Evolutionary conservation across 2,888 invertebrate species (phyloP).

Genomic region (Leptopilina myrica): DNA sequence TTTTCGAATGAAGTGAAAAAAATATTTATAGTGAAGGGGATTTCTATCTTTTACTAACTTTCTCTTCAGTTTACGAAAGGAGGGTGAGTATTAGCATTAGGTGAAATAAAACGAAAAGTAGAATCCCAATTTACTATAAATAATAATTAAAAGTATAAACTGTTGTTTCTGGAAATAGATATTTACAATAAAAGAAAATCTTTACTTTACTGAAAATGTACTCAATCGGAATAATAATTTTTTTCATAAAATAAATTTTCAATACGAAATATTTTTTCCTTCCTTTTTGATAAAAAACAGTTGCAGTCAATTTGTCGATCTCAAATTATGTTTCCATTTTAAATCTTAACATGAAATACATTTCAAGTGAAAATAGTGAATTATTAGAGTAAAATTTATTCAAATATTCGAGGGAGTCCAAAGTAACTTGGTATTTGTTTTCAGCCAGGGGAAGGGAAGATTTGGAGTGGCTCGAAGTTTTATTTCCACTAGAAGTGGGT

Average conservation of each 20-base stretch:
- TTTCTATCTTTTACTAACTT: background rate
- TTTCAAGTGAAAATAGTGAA: slow-evolving; percentile 11
- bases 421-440: slow-evolving; percentile 73
- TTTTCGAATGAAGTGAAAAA: too few species aligned
- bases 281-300: too few species aligned
- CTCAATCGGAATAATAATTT: background rate
- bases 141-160: background rate
- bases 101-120: background rate
- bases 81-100: slow-evolving; percentile 8
- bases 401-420: background rate
- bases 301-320: too few species aligned
- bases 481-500: slow-evolving; percentile 93
- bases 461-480: slow-evolving; percentile 91
- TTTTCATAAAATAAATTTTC: background rate
- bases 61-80: background rate
- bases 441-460: slow-evolving; percentile 92
- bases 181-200: background rate
- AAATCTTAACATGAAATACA: background rate
- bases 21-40: slow-evolving; percentile 20
- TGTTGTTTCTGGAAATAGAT: background rate
- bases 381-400: background rate
- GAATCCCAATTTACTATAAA: slow-evolving; percentile 7
- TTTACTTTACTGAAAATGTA: background rate
- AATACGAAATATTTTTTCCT: too few species aligned
- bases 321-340: background rate